Conservation (phyloP, 2,888 invertebrate genomes). For the Melolontha melolontha region DNA sequence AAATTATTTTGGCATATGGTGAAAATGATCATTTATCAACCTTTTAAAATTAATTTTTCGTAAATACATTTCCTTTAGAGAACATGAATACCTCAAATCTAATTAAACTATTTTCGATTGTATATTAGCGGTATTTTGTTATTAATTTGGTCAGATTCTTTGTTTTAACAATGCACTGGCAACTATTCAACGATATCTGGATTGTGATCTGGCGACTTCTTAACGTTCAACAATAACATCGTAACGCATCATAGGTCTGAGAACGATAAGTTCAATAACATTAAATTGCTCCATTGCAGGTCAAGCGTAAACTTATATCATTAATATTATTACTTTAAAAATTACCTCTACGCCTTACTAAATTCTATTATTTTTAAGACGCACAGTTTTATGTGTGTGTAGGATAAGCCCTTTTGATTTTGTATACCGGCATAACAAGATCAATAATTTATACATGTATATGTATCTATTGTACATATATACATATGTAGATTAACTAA, state of each 20-base stretch:
- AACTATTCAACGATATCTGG: slow-evolving; percentile 20
- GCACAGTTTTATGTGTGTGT: too few species aligned
- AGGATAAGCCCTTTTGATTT: too few species aligned
- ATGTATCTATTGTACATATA: too few species aligned
- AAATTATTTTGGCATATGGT: too few species aligned
- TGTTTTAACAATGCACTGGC: background rate
- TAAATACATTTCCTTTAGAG: too few species aligned
- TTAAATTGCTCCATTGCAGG: slow-evolving; percentile 35
- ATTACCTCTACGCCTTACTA: slow-evolving; percentile 1
- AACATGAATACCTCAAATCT: too few species aligned
- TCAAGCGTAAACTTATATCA: slow-evolving; percentile 31
- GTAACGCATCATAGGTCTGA: slow-evolving; percentile 41
- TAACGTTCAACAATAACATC: slow-evolving; percentile 37
- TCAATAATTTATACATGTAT: too few species aligned
- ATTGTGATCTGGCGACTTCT: slow-evolving; percentile 34
- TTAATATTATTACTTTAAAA: slow-evolving; percentile 22
- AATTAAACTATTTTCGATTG: background rate
- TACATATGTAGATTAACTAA: too few species aligned
- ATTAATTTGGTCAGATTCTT: background rate
- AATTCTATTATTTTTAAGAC: too few species aligned
- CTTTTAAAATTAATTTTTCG: too few species aligned
- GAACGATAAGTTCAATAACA: slow-evolving; percentile 45
- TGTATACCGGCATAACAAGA: too few species aligned
- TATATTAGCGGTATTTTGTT: background rate
- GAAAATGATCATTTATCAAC: too few species aligned